Percentiles rank a stretch among this genome's conserved stretches.
Evolutionary conservation across 2,113 vertebrate species (phyloP).

Genomic region (Danionella cerebrum): DNA sequence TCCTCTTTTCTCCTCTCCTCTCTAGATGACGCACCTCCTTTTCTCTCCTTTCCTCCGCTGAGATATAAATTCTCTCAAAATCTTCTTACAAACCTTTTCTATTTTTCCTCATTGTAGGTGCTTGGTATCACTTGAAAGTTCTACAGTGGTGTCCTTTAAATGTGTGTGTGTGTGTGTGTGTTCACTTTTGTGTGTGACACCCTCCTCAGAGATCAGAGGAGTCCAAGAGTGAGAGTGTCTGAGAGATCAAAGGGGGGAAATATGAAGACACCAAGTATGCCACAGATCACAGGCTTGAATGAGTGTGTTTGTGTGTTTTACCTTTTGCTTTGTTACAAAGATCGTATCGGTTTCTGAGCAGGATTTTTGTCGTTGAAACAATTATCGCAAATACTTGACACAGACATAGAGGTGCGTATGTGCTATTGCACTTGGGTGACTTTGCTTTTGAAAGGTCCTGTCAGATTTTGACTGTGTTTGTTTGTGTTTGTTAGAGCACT

Average conservation of each 20-base stretch:
- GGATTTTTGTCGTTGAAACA: background rate
- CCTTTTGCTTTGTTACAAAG: background rate
- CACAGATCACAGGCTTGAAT: constrained; percentile 29
- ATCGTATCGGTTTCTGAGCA: background rate
- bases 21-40: background rate
- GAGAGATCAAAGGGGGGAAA: constrained; percentile 33
- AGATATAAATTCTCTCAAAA: too few species aligned
- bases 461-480: constrained; percentile 7
- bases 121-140: constrained; percentile 20
- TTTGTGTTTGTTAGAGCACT: constrained; percentile 6
- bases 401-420: background rate
- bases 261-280: constrained; percentile 34
- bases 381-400: background rate
- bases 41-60: background rate
- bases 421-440: background rate
- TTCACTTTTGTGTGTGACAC: background rate
- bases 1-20: background rate
- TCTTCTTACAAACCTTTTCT: background rate
- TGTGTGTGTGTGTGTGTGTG: constrained; percentile 10
- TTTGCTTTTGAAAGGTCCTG: background rate
- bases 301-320: background rate
- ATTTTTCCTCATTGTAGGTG: constrained; percentile 24
- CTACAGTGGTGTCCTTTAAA: background rate
- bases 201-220: constrained; percentile 35
- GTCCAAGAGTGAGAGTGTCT: constrained; percentile 29